Conservation (phyloP, 2,888 invertebrate genomes). For the Drosophila anomelani region DNA sequence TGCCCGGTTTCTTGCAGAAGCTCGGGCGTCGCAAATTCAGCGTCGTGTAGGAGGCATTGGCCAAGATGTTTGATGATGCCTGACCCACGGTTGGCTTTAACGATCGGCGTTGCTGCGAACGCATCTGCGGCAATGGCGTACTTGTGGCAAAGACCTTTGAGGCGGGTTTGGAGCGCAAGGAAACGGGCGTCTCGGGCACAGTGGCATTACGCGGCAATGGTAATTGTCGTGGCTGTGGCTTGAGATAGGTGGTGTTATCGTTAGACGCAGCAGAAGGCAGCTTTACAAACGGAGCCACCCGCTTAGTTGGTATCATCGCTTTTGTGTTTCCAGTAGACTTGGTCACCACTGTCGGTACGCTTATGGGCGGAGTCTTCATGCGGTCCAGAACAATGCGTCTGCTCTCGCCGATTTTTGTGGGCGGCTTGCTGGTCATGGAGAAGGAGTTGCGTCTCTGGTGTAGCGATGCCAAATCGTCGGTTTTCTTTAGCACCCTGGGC, state of each 20-base stretch:
- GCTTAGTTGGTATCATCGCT: slow-evolving; percentile 48
- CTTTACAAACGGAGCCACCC: slow-evolving; percentile 57
- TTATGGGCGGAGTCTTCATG: slow-evolving; percentile 27
- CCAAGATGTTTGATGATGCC: neutral
- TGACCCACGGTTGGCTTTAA: slow-evolving; percentile 29
- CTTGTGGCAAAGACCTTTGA: slow-evolving; percentile 59
- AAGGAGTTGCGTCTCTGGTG: slow-evolving; percentile 64
- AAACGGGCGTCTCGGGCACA: slow-evolving; percentile 41
- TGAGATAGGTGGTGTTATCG: slow-evolving; percentile 19
- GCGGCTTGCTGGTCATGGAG: slow-evolving; percentile 37
- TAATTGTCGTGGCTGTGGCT: slow-evolving; percentile 12
- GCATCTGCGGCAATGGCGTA: slow-evolving; percentile 66
- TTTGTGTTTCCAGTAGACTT: slow-evolving; percentile 34
- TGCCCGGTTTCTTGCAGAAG: slow-evolving; percentile 35
- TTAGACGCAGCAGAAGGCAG: neutral
- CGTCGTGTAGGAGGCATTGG: slow-evolving; percentile 20
- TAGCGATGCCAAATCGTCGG: slow-evolving; percentile 25
- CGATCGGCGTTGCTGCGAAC: slow-evolving; percentile 40
- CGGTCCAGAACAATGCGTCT: slow-evolving; percentile 33
- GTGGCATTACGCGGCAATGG: slow-evolving; percentile 16
- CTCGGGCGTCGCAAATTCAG: slow-evolving; percentile 26
- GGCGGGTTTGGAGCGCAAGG: slow-evolving; percentile 20
- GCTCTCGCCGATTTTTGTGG: slow-evolving; percentile 3
- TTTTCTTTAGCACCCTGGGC: slow-evolving; percentile 41
- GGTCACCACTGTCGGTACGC: slow-evolving; percentile 27